phyloP scores from a whole-genome alignment of 2,888 invertebrate genomes.

The Himalopsyche japonica region DNA sequence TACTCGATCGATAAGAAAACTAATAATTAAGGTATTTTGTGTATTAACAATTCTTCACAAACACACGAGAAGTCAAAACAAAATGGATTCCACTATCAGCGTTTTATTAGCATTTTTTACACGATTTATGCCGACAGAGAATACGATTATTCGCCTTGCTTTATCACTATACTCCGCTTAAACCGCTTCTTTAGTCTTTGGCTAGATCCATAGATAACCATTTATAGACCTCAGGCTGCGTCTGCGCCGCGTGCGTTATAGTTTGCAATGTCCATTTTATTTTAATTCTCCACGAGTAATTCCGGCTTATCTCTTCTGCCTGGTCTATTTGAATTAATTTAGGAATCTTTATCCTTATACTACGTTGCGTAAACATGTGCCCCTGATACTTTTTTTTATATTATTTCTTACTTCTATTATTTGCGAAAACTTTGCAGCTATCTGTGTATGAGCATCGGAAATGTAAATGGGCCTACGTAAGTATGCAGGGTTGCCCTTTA shows the following conservation, averaged over 20 bases:
- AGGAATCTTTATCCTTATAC: constrained; percentile 7
- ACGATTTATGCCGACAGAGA: background rate
- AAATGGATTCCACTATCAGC: background rate
- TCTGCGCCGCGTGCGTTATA: constrained; percentile 32
- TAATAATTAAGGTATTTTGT: background rate
- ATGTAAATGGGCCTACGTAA: constrained; percentile 4
- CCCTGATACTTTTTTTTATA: constrained; percentile 19
- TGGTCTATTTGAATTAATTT: constrained; percentile 39
- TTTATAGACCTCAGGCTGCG: constrained; percentile 34
- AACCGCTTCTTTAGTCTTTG: constrained; percentile 16
- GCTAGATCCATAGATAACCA: constrained; percentile 39
- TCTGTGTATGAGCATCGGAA: constrained; percentile 27
- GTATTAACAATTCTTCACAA: background rate
- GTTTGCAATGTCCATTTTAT: constrained; percentile 25
- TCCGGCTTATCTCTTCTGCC: constrained; percentile 31
- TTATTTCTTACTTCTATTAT: constrained; percentile 7
- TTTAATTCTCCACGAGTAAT: constrained; percentile 37
- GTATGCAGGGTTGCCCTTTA: background rate
- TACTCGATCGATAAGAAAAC: too few relatives aligned
- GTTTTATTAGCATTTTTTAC: constrained; percentile 5
- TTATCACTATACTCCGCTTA: background rate
- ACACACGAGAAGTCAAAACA: background rate
- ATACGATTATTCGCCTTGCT: background rate
- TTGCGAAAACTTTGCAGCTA: constrained; percentile 13
- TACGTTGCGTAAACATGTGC: constrained; percentile 30